Conservation (phyloP, 2,113 vertebrate species). For the Phocoena sinus region DNA sequence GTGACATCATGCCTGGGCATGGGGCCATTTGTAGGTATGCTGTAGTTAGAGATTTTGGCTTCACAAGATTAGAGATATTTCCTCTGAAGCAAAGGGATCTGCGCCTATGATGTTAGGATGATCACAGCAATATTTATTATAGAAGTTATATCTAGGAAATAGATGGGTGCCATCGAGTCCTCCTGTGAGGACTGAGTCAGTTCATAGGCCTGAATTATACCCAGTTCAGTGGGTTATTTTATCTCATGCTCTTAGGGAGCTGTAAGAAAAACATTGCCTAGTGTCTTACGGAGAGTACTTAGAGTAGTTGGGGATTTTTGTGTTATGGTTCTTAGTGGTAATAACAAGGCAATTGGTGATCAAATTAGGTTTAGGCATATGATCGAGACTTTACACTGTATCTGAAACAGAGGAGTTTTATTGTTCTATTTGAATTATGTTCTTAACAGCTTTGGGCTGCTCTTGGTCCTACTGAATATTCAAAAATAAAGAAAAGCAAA, state of each 20-base stretch:
- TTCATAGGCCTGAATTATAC: not conserved
- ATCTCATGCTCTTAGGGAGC: not conserved
- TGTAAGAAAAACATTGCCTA: not conserved
- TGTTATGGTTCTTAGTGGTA: not conserved
- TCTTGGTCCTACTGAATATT: not conserved
- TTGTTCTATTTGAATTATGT: not conserved
- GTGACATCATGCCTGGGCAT: conserved; percentile 91
- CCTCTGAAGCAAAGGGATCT: not conserved
- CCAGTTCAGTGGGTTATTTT: not conserved
- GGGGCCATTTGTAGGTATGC: conserved; percentile 95
- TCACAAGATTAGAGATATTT: not conserved
- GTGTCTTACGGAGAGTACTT: not conserved
- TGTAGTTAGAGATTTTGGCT: not conserved
- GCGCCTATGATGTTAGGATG: not conserved
- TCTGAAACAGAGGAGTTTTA: not conserved
- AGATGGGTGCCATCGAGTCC: not conserved
- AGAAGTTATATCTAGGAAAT: not conserved
- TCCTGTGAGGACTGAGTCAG: not conserved
- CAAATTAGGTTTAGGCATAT: not conserved
- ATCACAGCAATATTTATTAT: conserved; percentile 1
- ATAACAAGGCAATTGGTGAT: not conserved
- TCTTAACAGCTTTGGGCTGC: not conserved
- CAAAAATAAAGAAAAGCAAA: not conserved
- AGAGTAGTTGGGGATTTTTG: not conserved
- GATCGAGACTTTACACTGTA: not conserved